phyloP scores from a whole-genome alignment of 1,140 invertebrate genomes.

The Calosoma granatense region DNA sequence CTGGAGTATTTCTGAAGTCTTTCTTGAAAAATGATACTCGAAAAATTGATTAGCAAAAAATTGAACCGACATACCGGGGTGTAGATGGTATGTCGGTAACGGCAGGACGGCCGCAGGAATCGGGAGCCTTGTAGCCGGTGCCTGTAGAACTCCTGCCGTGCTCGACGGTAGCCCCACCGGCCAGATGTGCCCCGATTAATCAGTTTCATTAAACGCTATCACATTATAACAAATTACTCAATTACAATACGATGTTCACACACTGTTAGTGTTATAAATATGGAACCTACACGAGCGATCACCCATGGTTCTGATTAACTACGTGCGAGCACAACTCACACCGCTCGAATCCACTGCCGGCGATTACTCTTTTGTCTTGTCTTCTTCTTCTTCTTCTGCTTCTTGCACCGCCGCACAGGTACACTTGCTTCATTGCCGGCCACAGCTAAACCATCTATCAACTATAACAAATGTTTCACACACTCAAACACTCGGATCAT shows the following conservation, averaged over 20 bases:
- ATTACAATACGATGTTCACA: constrained; percentile 7
- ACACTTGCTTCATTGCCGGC: too few species aligned
- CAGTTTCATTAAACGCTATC: constrained; percentile 8
- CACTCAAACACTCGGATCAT: too few species aligned
- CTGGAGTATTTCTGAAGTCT: too few species aligned
- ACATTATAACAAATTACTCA: constrained; percentile 9
- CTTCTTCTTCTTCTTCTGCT: not conserved
- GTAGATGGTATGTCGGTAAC: too few species aligned
- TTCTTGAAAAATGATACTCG: not conserved
- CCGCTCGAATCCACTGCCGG: not conserved
- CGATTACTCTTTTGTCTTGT: not conserved
- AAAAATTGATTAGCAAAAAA: not conserved
- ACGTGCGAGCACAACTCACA: not conserved
- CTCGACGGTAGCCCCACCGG: not conserved
- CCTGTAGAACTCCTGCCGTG: not conserved
- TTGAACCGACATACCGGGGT: too few species aligned
- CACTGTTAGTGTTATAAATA: constrained; percentile 9
- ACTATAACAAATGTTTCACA: too few species aligned
- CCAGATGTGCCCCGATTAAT: not conserved
- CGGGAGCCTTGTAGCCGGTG: not conserved
- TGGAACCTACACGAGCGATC: not conserved
- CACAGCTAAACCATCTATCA: too few species aligned
- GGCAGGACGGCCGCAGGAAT: not conserved
- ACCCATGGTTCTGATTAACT: constrained; percentile 1
- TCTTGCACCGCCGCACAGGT: too few species aligned